A percentile compares a stretch with the other conserved stretches of the same genome.
Conservation (phyloP, 2,797 vertebrate genomes). For the Sebastes reedi region DNA sequence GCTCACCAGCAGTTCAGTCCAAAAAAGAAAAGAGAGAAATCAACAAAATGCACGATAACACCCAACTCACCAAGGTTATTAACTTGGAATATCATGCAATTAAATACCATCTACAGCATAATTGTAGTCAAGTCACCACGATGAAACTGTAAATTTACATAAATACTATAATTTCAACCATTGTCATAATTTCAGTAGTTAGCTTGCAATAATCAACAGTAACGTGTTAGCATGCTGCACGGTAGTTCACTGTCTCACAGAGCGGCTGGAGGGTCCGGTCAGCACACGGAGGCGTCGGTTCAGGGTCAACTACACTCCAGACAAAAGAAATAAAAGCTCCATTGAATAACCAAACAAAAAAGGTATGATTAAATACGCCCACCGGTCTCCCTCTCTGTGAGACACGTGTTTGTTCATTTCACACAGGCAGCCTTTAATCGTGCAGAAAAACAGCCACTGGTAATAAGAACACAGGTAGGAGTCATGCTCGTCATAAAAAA, state of each 20-base stretch:
- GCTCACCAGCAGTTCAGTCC: constrained; percentile 73
- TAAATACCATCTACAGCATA: constrained; percentile 74
- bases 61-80: constrained; percentile 55
- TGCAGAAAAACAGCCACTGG: constrained; percentile 66
- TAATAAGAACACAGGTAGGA: constrained; percentile 52
- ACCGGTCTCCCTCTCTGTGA: constrained; percentile 21
- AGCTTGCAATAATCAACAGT: constrained; percentile 67
- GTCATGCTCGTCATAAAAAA: constrained; percentile 75
- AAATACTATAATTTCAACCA: constrained; percentile 58
- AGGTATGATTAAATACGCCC: constrained; percentile 39
- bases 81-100: constrained; percentile 80
- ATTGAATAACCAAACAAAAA: constrained; percentile 35
- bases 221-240: constrained; percentile 77
- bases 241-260: constrained; percentile 45
- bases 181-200: constrained; percentile 64
- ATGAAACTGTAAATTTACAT: constrained; percentile 73
- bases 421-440: constrained; percentile 63
- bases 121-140: constrained; percentile 69
- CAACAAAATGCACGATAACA: constrained; percentile 65
- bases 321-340: constrained; percentile 2
- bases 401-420: constrained; percentile 41
- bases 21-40: constrained; percentile 12
- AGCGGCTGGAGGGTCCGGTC: constrained; percentile 19
- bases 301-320: constrained; percentile 49
- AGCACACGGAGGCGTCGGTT: constrained; percentile 37